Evolutionary conservation across 2,888 invertebrate genomes (phyloP), one percentile per base, ranked within the genome.

Genomic region (Chrysomela aeneicollis): DNA sequence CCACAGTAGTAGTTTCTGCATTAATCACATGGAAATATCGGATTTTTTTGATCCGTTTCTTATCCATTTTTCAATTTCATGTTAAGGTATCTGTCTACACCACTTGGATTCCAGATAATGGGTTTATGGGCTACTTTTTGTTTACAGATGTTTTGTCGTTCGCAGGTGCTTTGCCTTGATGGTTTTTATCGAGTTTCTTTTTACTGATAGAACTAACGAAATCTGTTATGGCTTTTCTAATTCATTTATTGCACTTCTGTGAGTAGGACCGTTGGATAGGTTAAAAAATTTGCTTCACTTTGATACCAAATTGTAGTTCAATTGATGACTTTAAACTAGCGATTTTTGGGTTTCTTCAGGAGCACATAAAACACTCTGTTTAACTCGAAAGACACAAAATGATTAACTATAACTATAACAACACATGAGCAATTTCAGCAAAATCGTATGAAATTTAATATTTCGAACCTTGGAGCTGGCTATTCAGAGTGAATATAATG

Each of bases 11-110:
- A 35, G 35, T 12, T 35, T 35, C 35, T 35, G 35, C 35, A 35
- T 35, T 3, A 35, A 47, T 47, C 47, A 19, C 47, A 47, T 47
- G 47, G 17, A 47, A 47, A 47, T 47, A 19, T 47, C 47, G 47
- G 47, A 47, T 47, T 47, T 47, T 47, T 47, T 47, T 35, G 26
- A 47, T 47, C 19, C 47, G 4, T 47, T 18, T 47, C n/a, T 18
- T 47, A 47, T 47, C 47, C 10, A 8, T 47, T 47, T 47, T 18
- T 47, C 2, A 17, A 47, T 47, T 17, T 47, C 47, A 47, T 47
- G 17, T 47, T 47, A 17, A 47, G 10, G 47, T 18, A 47, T 47
- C 47, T 47, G 47, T 47, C 47, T 47, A 47, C 47, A 17, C 47
- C 47, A 47, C 35, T 35, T 3, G 19, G 47, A 18, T 47, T 47